These are phyloP conservation scores for Taxidea taxus DNA, from an alignment of 2,113 vertebrate species.

Conservation along the genomic window DNA sequence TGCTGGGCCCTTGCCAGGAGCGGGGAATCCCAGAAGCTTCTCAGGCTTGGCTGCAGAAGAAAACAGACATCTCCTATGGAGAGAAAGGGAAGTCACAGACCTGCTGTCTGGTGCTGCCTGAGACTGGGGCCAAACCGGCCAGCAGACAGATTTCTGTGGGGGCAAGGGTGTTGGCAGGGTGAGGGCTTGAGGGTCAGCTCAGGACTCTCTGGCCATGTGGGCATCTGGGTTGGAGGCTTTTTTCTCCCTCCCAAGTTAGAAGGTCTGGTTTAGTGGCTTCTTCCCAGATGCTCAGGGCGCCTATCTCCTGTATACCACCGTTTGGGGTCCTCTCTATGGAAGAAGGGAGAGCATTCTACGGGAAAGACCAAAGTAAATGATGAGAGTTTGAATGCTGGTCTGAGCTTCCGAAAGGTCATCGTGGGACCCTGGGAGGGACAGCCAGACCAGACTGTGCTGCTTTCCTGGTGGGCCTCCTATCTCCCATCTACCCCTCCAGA, in stretches of 20 bases:
- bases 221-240: neutral
- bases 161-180: neutral
- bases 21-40: conserved; percentile 54
- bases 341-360: neutral
- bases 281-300: neutral
- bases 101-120: neutral
- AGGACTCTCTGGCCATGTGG: neutral
- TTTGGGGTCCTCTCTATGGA: neutral
- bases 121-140: neutral
- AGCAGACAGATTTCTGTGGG: neutral
- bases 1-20: conserved; percentile 6
- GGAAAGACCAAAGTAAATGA: neutral
- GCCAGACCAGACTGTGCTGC: neutral
- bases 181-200: neutral
- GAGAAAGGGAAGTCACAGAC: conserved; percentile 18
- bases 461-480: neutral
- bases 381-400: neutral
- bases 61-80: conserved; percentile 51
- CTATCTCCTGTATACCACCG: neutral
- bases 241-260: neutral
- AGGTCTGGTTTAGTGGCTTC: neutral
- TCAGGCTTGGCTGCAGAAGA: conserved; percentile 49
- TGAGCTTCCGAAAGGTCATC: neutral
- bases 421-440: neutral
- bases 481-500: neutral